phyloP scores from a whole-genome alignment of 2,888 invertebrate genomes.

The Leptopilina myrica region DNA sequence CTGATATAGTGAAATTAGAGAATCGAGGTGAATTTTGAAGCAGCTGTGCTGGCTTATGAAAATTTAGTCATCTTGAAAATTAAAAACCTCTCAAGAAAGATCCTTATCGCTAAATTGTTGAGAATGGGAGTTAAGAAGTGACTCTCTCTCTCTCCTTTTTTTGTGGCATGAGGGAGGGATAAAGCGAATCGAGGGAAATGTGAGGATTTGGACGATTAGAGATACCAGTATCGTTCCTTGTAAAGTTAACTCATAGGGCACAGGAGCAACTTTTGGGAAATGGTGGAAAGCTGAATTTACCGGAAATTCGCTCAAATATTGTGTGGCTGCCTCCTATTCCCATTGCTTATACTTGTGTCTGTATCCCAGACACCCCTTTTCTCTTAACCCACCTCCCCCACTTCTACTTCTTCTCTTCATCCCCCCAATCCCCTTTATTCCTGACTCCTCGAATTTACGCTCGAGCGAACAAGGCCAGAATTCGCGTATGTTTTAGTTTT shows the following conservation, averaged over 20 bases:
- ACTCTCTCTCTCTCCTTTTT: neutral
- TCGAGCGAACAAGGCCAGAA: constrained; percentile 53
- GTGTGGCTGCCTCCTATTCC: constrained; percentile 61
- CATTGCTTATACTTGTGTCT: constrained; percentile 30
- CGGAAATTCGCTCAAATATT: constrained; percentile 72
- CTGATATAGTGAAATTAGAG: neutral
- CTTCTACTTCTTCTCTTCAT: neutral
- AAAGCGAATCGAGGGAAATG: constrained; percentile 52
- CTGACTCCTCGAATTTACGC: constrained; percentile 51
- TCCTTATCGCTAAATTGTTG: constrained; percentile 30
- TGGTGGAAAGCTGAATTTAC: constrained; percentile 66
- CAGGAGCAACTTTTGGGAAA: constrained; percentile 44
- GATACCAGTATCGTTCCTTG: constrained; percentile 51
- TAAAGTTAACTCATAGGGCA: constrained; percentile 50
- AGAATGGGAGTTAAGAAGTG: constrained; percentile 29
- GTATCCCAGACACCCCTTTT: constrained; percentile 42
- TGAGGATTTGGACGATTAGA: constrained; percentile 60
- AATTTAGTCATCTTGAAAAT: constrained; percentile 38
- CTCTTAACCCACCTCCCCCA: constrained; percentile 8
- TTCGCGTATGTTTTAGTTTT: constrained; percentile 35
- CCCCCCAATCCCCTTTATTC: neutral
- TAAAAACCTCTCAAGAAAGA: constrained; percentile 21
- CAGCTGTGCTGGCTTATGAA: constrained; percentile 5
- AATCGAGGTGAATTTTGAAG: neutral
- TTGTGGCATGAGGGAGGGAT: neutral